Evolutionary conservation across 2,113 vertebrate species (phyloP).

Genomic region (Melospiza melodia): DNA sequence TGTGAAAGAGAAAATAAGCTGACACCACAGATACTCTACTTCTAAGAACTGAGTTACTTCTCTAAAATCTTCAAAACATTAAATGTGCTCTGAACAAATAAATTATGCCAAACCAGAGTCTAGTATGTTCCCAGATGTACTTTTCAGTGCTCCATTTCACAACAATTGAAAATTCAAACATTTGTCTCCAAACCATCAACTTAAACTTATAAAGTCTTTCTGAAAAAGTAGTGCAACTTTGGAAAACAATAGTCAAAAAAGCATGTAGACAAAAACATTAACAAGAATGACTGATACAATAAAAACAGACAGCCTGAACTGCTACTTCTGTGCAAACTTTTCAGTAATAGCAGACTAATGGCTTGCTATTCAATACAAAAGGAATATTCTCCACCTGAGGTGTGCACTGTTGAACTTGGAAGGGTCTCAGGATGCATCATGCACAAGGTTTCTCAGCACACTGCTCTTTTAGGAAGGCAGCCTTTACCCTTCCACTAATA

Average conservation of each 20-base stretch:
- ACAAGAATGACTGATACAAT: neutral
- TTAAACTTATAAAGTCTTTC: neutral
- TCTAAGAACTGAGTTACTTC: neutral
- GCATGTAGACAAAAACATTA: neutral
- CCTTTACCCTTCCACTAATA: neutral
- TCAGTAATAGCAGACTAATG: neutral
- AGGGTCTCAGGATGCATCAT: neutral
- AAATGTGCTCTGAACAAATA: neutral
- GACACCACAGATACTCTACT: fast-evolving
- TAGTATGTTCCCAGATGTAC: neutral
- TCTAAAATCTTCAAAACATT: neutral
- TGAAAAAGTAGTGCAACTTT: neutral
- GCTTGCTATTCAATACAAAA: neutral
- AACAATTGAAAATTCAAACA: neutral
- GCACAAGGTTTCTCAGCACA: neutral
- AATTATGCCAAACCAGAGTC: neutral
- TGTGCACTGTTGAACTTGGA: neutral
- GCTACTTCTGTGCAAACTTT: neutral
- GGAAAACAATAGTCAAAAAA: neutral
- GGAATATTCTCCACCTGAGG: neutral
- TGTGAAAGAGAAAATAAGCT: neutral
- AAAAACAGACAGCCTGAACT: neutral
- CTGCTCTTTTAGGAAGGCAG: neutral
- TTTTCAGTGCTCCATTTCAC: neutral
- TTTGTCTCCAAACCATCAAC: neutral